phyloP scores from a whole-genome alignment of 2,113 vertebrate species.

The Sinocyclocheilus rhinocerous region DNA sequence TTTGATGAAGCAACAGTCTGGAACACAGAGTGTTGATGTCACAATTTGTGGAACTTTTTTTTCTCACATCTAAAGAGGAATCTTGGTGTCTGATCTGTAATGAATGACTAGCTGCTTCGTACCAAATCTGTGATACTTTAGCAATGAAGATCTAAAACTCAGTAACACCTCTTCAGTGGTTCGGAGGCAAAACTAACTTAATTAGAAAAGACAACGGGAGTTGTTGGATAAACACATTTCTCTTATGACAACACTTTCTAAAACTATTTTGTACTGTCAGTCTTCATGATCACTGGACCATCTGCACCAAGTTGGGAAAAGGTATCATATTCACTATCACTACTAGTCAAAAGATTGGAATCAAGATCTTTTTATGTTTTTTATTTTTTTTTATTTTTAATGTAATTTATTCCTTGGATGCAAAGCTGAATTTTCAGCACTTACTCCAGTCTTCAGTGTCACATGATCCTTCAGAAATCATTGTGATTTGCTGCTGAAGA shows the following conservation, averaged over 20 bases:
- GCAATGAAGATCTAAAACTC: not conserved
- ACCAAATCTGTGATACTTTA: not conserved
- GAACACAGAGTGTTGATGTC: not conserved
- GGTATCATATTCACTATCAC: not conserved
- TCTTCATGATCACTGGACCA: slow-evolving; percentile 20
- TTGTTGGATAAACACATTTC: no score
- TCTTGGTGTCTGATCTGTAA: not conserved
- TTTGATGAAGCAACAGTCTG: not conserved
- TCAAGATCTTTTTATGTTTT: not conserved
- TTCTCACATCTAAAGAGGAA: not conserved
- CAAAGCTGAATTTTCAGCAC: not conserved
- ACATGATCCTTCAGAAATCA: not conserved
- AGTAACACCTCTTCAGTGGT: no score
- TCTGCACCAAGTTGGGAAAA: not conserved
- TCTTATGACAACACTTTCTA: not conserved
- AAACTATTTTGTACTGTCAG: not conserved
- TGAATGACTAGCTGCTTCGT: not conserved
- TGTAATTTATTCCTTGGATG: not conserved
- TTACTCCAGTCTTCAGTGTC: not conserved
- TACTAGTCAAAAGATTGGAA: not conserved
- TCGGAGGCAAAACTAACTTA: no score
- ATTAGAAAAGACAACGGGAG: no score
- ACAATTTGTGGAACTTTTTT: not conserved
- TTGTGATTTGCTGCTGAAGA: not conserved
- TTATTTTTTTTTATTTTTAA: not conserved